Percentiles rank a stretch among this genome's conserved stretches.
Evolutionary conservation across 2,888 invertebrate species (phyloP).

Genomic region (Digitonthophagus gazella): DNA sequence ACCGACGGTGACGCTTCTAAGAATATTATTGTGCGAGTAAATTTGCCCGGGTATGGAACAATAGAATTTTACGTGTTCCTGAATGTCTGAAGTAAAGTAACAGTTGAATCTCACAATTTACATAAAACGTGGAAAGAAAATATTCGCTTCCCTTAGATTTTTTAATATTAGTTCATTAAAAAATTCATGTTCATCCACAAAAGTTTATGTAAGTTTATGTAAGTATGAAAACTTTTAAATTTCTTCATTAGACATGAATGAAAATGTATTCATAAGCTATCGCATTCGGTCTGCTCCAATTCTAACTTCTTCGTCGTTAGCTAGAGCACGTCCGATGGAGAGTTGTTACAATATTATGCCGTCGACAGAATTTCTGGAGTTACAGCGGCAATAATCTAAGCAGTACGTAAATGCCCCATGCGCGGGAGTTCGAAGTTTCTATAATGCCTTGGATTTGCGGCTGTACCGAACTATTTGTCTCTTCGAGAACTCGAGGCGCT

Average conservation of each 20-base stretch:
- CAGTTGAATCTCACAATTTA: too few species aligned
- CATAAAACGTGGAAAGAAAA: too few species aligned
- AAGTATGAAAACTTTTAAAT: too few species aligned
- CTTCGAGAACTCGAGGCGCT: background rate
- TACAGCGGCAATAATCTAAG: conserved; percentile 16
- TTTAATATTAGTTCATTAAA: too few species aligned
- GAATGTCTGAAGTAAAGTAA: too few species aligned
- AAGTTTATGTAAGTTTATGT: too few species aligned
- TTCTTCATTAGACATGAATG: background rate
- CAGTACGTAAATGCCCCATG: conserved; percentile 15
- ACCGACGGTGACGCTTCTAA: background rate
- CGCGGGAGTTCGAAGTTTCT: conserved; percentile 9
- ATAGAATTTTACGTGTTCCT: too few species aligned
- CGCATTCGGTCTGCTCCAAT: background rate
- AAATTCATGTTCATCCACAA: too few species aligned
- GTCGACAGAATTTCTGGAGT: conserved; percentile 1
- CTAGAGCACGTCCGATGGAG: background rate
- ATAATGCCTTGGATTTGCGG: conserved; percentile 14
- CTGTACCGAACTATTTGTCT: conserved; percentile 14
- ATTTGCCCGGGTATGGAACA: too few species aligned
- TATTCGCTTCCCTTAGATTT: too few species aligned
- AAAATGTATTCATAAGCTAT: background rate
- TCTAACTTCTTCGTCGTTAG: background rate
- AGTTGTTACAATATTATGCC: conserved; percentile 8
- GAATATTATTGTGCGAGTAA: conserved; percentile 9